phyloP scores from a whole-genome alignment of 2,797 vertebrate species.

The Gadopsis bispinosus region DNA sequence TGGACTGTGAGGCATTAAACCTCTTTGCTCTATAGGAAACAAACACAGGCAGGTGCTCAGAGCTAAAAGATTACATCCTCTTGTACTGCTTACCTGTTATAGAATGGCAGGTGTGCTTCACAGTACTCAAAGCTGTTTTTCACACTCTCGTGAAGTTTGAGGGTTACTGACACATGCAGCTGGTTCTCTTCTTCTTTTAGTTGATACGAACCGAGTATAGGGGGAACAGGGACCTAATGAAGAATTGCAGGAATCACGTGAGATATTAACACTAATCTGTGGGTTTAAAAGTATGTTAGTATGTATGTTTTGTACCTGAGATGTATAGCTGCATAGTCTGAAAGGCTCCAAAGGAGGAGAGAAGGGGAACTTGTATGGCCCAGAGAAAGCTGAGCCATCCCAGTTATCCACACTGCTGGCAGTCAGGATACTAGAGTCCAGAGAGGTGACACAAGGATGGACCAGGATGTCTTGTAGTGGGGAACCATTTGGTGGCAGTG shows the following conservation, averaged over 20 bases:
- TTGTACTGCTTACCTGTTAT: constrained; percentile 89
- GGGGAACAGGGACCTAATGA: constrained; percentile 92
- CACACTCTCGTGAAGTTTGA: constrained; percentile 96
- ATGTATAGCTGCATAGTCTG: constrained; percentile 93
- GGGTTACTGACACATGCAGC: constrained; percentile 86
- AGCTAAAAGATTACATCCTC: neutral
- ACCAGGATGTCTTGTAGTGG: constrained; percentile 94
- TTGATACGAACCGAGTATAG: constrained; percentile 93
- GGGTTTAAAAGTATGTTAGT: neutral
- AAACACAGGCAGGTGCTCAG: neutral
- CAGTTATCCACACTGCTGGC: constrained; percentile 88
- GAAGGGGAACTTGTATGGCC: constrained; percentile 96
- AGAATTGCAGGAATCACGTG: constrained; percentile 4
- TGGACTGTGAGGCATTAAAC: neutral
- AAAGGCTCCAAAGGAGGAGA: constrained; percentile 93
- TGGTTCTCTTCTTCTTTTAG: constrained; percentile 87
- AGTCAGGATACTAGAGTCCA: constrained; percentile 91
- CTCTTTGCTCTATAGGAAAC: neutral
- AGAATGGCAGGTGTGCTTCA: constrained; percentile 93
- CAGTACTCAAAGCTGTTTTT: constrained; percentile 96
- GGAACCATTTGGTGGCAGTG: constrained; percentile 92
- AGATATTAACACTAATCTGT: neutral
- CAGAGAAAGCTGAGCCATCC: constrained; percentile 91
- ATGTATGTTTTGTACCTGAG: constrained; percentile 85
- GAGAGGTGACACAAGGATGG: constrained; percentile 93